A percentile compares a stretch with the other conserved stretches of the same genome.
These are phyloP conservation scores for Reticulitermes speratus DNA, from an alignment of 1,140 invertebrate species.

Conservation along the genomic window DNA sequence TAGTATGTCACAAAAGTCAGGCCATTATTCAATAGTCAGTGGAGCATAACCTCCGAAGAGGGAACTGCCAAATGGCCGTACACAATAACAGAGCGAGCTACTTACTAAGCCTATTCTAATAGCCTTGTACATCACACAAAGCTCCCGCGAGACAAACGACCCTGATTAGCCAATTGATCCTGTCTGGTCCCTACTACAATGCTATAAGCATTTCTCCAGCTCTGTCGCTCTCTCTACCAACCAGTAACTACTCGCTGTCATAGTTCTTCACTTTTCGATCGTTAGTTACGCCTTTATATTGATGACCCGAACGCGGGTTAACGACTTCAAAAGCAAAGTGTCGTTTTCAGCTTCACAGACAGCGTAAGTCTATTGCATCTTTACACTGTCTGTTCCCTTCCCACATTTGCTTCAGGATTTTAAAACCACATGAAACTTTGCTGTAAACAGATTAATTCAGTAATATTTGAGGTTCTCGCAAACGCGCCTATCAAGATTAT, in stretches of 20 bases:
- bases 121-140: constrained; percentile 15
- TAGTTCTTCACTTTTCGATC: neutral
- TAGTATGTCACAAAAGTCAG: constrained; percentile 2
- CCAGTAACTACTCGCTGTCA: neutral
- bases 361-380: neutral
- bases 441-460: too few species aligned
- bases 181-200: neutral
- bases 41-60: constrained; percentile 7
- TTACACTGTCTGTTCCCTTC: too few species aligned
- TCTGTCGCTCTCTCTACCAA: neutral
- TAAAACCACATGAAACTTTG: too few species aligned
- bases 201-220: neutral
- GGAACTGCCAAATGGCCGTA: neutral
- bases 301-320: neutral
- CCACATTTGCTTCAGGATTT: too few species aligned
- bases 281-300: neutral
- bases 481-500: too few species aligned
- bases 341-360: neutral
- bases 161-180: constrained; percentile 15
- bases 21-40: constrained; percentile 12
- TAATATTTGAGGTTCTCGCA: too few species aligned
- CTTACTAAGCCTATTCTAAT: constrained; percentile 12
- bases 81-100: neutral
- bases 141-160: constrained; percentile 6
- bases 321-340: neutral